Conservation (phyloP, 2,888 invertebrate species). For the Ptilodon capucinus region DNA sequence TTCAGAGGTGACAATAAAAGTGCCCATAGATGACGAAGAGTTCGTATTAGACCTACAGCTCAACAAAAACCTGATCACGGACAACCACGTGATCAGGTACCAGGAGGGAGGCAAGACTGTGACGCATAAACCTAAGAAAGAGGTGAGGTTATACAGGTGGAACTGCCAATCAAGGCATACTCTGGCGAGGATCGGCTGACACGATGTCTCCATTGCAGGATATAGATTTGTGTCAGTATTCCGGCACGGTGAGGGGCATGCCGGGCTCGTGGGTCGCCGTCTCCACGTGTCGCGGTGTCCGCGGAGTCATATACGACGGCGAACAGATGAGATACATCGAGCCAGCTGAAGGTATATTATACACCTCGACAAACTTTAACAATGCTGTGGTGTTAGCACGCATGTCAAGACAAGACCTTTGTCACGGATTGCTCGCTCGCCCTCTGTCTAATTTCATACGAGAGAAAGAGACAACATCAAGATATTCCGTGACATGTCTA, state of each 20-base stretch:
- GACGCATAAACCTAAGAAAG: conserved; percentile 74
- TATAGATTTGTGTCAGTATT: conserved; percentile 88
- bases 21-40: conserved; percentile 85
- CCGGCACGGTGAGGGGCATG: conserved; percentile 87
- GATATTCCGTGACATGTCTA: too few relatives aligned
- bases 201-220: conserved; percentile 75
- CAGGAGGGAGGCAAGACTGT: conserved; percentile 79
- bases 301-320: conserved; percentile 91
- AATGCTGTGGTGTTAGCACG: too few relatives aligned
- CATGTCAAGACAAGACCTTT: too few relatives aligned
- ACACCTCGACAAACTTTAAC: background rate
- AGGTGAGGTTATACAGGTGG: conserved; percentile 59
- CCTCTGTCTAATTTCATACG: too few relatives aligned
- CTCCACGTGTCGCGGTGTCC: conserved; percentile 89
- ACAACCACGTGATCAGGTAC: conserved; percentile 84
- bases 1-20: conserved; percentile 79
- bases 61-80: conserved; percentile 87
- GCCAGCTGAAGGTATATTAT: conserved; percentile 61
- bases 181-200: background rate
- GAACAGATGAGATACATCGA: conserved; percentile 87
- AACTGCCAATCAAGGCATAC: background rate
- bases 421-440: too few relatives aligned
- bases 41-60: conserved; percentile 86
- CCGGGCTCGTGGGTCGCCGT: conserved; percentile 90
- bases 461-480: too few relatives aligned